Conservation (phyloP, 2,797 vertebrate species). For the Oreochromis mossambicus region DNA sequence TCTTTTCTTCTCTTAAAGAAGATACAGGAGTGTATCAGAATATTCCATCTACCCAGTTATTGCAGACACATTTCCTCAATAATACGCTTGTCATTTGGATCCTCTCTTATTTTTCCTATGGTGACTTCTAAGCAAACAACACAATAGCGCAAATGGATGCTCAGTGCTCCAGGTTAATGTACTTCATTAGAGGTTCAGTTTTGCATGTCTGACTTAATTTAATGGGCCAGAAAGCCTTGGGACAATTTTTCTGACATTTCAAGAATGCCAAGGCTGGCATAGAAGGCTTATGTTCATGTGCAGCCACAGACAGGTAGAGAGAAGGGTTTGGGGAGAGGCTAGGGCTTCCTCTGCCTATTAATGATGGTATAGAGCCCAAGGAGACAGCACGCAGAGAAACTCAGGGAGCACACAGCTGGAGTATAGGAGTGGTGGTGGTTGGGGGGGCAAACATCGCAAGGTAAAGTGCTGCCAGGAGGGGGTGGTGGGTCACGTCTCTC, state of each 20-base stretch:
- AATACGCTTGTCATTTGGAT: conserved; percentile 35
- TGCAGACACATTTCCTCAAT: conserved; percentile 21
- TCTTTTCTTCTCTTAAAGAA: conserved; percentile 38
- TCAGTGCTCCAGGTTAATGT: conserved; percentile 62
- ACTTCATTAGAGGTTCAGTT: conserved; percentile 68
- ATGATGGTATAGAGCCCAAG: conserved; percentile 52
- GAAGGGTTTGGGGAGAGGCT: conserved; percentile 3
- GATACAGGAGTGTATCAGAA: conserved; percentile 12
- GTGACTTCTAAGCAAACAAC: conserved; percentile 47
- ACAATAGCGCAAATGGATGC: conserved; percentile 35
- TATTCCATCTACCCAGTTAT: conserved; percentile 1
- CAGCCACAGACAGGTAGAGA: conserved; percentile 21
- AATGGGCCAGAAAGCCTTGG: conserved; percentile 52
- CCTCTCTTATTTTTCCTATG: background rate
- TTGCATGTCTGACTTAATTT: conserved; percentile 67
- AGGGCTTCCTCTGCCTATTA: conserved; percentile 44
- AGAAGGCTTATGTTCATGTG: conserved; percentile 49
- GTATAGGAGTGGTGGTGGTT: background rate
- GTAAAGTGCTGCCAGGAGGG: conserved; percentile 17
- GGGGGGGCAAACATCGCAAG: background rate
- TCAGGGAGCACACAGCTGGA: conserved; percentile 40
- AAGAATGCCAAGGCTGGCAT: conserved; percentile 52
- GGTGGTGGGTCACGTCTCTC: conserved; percentile 6
- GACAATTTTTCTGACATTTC: conserved; percentile 72
- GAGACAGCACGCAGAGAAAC: conserved; percentile 39